Percentiles rank a stretch among this genome's conserved stretches.
Conservation (phyloP, 2,113 vertebrate species). For the Rana temporaria region DNA sequence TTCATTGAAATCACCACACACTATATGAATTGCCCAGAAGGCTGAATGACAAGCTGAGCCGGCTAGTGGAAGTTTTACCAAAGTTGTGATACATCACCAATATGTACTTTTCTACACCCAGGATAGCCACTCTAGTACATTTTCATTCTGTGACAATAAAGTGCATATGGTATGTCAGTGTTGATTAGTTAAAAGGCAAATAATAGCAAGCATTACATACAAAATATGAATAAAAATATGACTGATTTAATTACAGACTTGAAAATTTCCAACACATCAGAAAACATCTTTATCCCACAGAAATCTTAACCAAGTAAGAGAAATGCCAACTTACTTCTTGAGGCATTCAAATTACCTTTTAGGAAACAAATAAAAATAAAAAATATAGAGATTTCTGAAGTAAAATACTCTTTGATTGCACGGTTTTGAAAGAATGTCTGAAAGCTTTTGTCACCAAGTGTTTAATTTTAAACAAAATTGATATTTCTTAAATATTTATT, state of each 20-base stretch:
- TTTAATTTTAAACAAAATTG: constrained; percentile 49
- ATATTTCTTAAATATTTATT: constrained; percentile 55
- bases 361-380: constrained; percentile 48
- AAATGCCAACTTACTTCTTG: constrained; percentile 47
- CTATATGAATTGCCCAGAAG: too few relatives aligned
- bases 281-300: constrained; percentile 51
- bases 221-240: constrained; percentile 52
- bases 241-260: constrained; percentile 52
- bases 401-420: constrained; percentile 52
- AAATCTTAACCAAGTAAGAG: constrained; percentile 47
- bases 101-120: neutral
- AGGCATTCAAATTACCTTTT: constrained; percentile 44
- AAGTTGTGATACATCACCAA: too few relatives aligned
- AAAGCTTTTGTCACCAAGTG: constrained; percentile 55
- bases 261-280: constrained; percentile 50
- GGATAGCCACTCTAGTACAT: neutral
- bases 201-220: constrained; percentile 28
- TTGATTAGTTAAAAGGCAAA: neutral
- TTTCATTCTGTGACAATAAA: neutral
- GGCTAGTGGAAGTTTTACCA: too few relatives aligned
- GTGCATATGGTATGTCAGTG: neutral
- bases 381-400: constrained; percentile 39
- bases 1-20: too few relatives aligned
- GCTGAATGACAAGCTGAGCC: too few relatives aligned
- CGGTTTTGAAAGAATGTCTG: constrained; percentile 47